phyloP scores from a whole-genome alignment of 2,888 invertebrate genomes.

The Megamerina dolium region DNA sequence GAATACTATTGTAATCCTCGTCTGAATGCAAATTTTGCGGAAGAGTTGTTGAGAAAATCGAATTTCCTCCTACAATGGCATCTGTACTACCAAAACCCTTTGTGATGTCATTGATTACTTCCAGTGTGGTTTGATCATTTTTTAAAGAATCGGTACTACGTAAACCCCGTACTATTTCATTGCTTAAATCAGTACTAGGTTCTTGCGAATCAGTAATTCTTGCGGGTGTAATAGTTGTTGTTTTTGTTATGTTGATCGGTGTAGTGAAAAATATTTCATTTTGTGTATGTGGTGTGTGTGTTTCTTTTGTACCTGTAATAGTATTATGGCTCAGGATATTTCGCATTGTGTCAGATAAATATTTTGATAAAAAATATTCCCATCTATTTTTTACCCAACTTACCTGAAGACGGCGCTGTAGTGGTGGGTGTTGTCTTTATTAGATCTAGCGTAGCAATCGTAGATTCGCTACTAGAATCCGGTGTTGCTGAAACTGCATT shows the following conservation, averaged over 20 bases:
- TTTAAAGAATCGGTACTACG: neutral
- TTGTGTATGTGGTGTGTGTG: constrained; percentile 5
- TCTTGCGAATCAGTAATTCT: neutral
- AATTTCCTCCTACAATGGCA: no score
- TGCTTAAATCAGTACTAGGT: neutral
- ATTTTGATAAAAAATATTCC: no score
- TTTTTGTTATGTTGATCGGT: constrained; percentile 3
- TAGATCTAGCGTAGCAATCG: neutral
- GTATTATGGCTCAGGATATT: no score
- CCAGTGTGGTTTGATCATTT: neutral
- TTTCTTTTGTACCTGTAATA: constrained; percentile 9
- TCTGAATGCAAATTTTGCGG: neutral
- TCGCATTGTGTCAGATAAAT: no score
- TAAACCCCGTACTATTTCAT: neutral
- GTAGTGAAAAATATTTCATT: neutral
- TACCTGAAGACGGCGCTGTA: neutral
- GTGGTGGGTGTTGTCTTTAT: neutral
- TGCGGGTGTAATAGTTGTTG: neutral
- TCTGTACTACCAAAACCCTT: no score
- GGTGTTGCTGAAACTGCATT: neutral
- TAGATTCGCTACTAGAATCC: neutral
- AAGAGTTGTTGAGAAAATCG: neutral
- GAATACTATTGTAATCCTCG: neutral
- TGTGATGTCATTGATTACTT: no score
- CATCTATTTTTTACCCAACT: neutral